Percentiles rank a stretch among this genome's conserved stretches.
These are phyloP conservation scores for Scelioninae gen. 2 DNA, from an alignment of 2,888 invertebrate genomes.

Conservation along the genomic window DNA sequence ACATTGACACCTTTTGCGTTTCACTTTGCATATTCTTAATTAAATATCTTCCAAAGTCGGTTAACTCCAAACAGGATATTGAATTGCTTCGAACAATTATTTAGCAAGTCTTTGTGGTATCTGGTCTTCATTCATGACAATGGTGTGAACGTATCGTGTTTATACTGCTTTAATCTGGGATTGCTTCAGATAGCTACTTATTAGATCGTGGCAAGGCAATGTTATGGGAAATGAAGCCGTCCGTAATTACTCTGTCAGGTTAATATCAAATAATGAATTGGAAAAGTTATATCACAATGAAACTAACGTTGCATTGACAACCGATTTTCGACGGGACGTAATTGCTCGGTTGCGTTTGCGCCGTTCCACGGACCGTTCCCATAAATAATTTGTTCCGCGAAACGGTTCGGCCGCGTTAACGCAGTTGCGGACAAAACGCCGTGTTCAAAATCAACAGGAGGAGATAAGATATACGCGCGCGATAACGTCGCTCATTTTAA, in stretches of 20 bases:
- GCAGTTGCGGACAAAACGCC: background rate
- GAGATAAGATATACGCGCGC: background rate
- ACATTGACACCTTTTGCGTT: background rate
- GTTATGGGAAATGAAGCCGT: constrained; percentile 51
- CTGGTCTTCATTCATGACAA: constrained; percentile 54
- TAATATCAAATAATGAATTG: constrained; percentile 29
- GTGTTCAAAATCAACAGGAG: background rate
- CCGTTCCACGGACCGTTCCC: too few species aligned
- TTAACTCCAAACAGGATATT: constrained; percentile 40
- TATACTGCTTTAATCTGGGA: constrained; percentile 28
- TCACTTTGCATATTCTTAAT: constrained; percentile 4
- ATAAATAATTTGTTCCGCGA: constrained; percentile 9
- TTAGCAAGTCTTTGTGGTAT: constrained; percentile 26
- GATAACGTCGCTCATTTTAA: constrained; percentile 15
- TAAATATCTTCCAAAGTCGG: constrained; percentile 18
- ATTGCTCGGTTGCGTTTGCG: too few species aligned
- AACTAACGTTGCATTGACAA: constrained; percentile 14
- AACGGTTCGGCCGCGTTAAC: constrained; percentile 13
- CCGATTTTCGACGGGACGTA: background rate
- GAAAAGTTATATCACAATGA: constrained; percentile 15
- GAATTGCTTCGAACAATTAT: constrained; percentile 32
- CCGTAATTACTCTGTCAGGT: constrained; percentile 43
- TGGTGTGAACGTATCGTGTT: constrained; percentile 42
- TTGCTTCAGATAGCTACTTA: constrained; percentile 48
- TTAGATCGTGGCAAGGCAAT: constrained; percentile 36